Percentiles rank a stretch among this genome's conserved stretches.
phyloP scores from a whole-genome alignment of 2,888 invertebrate genomes.

The Ophion slaviceki region DNA sequence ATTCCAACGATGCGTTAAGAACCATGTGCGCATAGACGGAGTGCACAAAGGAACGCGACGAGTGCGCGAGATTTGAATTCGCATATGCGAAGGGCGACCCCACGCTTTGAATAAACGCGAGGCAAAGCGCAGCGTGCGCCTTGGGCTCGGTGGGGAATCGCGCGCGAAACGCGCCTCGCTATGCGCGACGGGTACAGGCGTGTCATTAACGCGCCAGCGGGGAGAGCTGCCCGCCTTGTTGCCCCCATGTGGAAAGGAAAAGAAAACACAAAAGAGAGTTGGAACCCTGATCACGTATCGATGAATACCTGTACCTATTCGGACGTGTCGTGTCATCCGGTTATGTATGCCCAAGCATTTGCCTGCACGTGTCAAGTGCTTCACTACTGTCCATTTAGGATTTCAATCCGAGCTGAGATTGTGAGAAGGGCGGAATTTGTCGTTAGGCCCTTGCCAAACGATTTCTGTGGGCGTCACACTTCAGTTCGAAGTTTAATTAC shows the following conservation, averaged over 20 bases:
- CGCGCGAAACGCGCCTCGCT: slow-evolving; percentile 23
- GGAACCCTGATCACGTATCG: slow-evolving; percentile 54
- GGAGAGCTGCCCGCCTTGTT: slow-evolving; percentile 25
- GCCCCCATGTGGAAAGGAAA: slow-evolving; percentile 1
- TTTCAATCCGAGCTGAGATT: background rate
- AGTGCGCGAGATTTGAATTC: background rate
- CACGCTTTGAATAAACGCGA: slow-evolving; percentile 29
- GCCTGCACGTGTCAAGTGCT: slow-evolving; percentile 17
- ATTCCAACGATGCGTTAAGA: no score
- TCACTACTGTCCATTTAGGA: background rate
- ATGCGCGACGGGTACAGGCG: slow-evolving; percentile 13
- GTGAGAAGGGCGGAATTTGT: background rate
- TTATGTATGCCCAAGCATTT: slow-evolving; percentile 30
- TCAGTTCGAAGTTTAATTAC: no score
- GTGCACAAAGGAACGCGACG: background rate
- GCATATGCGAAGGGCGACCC: slow-evolving; percentile 38
- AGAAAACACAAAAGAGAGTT: background rate
- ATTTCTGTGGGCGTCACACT: background rate
- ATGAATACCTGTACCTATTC: slow-evolving; percentile 54
- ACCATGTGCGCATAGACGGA: background rate
- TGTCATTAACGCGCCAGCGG: slow-evolving; percentile 6
- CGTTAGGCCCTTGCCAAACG: no score
- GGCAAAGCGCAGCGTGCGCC: slow-evolving; percentile 11
- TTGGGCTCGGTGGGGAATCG: slow-evolving; percentile 10
- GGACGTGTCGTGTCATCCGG: slow-evolving; percentile 38